Evolutionary conservation across 2,888 invertebrate species (phyloP), one percentile per base, ranked within the genome.

Genomic region (Argyra leucocephala): DNA sequence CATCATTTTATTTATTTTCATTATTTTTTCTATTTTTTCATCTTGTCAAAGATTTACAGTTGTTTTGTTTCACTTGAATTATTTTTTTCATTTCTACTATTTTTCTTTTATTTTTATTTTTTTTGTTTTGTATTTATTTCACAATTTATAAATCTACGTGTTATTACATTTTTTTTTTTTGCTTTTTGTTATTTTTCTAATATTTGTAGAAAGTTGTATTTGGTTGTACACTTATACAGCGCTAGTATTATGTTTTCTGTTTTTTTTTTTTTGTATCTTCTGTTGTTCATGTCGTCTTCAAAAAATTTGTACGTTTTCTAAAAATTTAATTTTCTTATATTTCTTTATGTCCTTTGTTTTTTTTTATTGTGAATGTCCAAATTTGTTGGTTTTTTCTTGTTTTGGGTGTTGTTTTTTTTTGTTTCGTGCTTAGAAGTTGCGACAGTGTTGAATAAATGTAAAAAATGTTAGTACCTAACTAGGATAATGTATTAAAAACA

Each of bases 31-130:
- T 48, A 12, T 48, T 15, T 12, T 48, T n/a, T 48, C 48, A 48
- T 48, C 48, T 48, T 48, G 48, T 48, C 15, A 48, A 48, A 18
- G 18, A 48, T 48, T 48, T 48, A 48, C 48, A 48, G 48, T 48
- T 48, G 48, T 48, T 48, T 48, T 18, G 48, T 48, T 48, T 48
- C 48, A 48, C 48, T 48, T 48, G 48, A 48, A 48, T 48, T 48
- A 48, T 48, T 48, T 48, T n/a, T 48, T n/a, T 48, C 48, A 48
- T 18, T 48, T 48, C 48, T 15, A 3, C 18, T 48, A 18, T 18
- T 48, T 48, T 2, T 4, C 48, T 48, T 48, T 48, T 9, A 18
- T 48, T 48, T 48, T 9, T 48, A 12, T 48, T 48, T 31, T n/a
- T 48, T 48, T 48, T 48, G 48, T 48, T 18, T 48, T 31, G 31